phyloP scores from a whole-genome alignment of 2,888 invertebrate species.

The Xiphydria camelus region DNA sequence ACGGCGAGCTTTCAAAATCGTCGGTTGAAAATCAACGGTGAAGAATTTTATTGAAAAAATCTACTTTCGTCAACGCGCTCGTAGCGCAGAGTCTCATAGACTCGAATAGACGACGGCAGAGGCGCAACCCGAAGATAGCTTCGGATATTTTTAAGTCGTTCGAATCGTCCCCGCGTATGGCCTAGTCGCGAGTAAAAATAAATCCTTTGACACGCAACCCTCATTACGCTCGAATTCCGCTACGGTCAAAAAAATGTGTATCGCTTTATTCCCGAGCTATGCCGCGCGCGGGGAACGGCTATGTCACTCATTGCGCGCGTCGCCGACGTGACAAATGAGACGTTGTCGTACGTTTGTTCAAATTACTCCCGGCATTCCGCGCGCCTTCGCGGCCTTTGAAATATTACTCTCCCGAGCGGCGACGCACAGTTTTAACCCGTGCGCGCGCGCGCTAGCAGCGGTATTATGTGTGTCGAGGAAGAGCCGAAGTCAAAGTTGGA shows the following conservation, averaged over 20 bases:
- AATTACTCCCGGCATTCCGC: slow-evolving; percentile 51
- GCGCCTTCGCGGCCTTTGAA: slow-evolving; percentile 45
- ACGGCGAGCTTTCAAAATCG: too few relatives aligned
- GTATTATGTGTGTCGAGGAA: background rate
- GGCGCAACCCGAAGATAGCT: too few relatives aligned
- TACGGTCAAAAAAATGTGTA: background rate
- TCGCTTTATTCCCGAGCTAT: slow-evolving; percentile 31
- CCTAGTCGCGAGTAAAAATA: slow-evolving; percentile 17
- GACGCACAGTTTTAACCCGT: background rate
- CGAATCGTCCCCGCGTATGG: background rate
- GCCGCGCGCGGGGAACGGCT: slow-evolving; percentile 22
- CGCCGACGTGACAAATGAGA: slow-evolving; percentile 54
- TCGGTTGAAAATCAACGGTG: too few relatives aligned
- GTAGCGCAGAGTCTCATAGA: too few relatives aligned
- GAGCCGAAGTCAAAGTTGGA: too few relatives aligned
- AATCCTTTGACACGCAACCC: slow-evolving; percentile 25
- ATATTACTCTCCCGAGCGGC: slow-evolving; percentile 45
- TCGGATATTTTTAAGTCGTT: slow-evolving; percentile 20
- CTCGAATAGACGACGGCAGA: too few relatives aligned
- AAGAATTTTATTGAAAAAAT: too few relatives aligned
- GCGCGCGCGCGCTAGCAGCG: background rate
- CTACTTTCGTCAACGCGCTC: too few relatives aligned
- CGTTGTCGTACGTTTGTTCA: slow-evolving; percentile 55
- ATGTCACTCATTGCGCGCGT: slow-evolving; percentile 33
- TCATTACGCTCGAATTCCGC: slow-evolving; percentile 35